These are phyloP conservation scores for Cephalopholis sonnerati DNA, from an alignment of 2,113 vertebrate genomes.

Conservation along the genomic window DNA sequence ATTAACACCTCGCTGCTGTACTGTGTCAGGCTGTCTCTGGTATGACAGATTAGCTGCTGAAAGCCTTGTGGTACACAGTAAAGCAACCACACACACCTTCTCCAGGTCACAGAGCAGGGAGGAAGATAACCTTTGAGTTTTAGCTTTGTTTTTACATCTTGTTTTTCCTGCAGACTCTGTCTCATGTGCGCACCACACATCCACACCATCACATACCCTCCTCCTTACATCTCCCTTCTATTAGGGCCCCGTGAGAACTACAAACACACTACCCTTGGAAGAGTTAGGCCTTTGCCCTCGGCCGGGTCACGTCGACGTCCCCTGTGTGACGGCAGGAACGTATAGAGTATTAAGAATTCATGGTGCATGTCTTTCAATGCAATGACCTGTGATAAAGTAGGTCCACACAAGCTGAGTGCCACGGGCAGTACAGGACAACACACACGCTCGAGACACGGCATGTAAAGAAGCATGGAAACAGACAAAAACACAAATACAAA, in stretches of 20 bases:
- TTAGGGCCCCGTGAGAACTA: background rate
- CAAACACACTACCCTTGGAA: conserved; percentile 6
- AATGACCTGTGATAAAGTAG: conserved; percentile 31
- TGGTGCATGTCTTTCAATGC: conserved; percentile 47
- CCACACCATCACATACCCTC: background rate
- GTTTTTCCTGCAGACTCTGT: background rate
- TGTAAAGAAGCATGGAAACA: conserved; percentile 15
- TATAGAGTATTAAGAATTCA: conserved; percentile 58
- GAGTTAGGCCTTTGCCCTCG: conserved; percentile 29
- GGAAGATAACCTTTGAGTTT: conserved; percentile 34
- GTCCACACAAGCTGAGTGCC: background rate
- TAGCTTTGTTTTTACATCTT: conserved; percentile 6
- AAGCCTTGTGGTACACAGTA: conserved; percentile 4
- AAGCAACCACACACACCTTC: conserved; percentile 18
- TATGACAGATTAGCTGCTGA: conserved; percentile 47
- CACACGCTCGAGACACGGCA: background rate
- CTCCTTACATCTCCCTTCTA: conserved; percentile 7
- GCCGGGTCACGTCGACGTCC: conserved; percentile 32
- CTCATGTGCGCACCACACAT: conserved; percentile 2
- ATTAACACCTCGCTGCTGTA: conserved; percentile 60
- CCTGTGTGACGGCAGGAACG: conserved; percentile 45
- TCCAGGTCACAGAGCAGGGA: conserved; percentile 24
- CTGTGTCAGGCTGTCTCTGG: conserved; percentile 29
- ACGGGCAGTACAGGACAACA: background rate
- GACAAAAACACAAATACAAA: conserved; percentile 17